Evolutionary conservation across 1,140 invertebrate species (phyloP).

Genomic region (Pseudomyrmex dendroicus): DNA sequence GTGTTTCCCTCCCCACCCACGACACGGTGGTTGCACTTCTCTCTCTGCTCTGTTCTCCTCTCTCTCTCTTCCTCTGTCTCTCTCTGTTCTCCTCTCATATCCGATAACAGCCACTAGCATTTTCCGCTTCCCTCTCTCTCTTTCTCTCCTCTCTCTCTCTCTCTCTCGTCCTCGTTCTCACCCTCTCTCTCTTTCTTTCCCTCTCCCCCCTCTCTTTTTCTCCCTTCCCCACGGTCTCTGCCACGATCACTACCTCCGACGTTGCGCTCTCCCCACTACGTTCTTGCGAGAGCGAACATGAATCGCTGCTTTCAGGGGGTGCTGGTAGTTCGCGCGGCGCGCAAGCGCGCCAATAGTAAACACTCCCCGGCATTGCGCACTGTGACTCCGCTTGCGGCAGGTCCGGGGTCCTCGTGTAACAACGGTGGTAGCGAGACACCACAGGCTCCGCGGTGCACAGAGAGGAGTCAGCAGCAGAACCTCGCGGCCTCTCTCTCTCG

Average conservation of each 20-base stretch:
- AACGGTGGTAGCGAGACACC: conserved; percentile 44
- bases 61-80: conserved; percentile 47
- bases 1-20: conserved; percentile 32
- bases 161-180: not conserved
- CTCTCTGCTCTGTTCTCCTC: conserved; percentile 18
- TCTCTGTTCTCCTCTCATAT: conserved; percentile 34
- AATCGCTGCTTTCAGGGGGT: conserved; percentile 65
- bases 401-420: conserved; percentile 77
- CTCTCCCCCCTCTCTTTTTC: conserved; percentile 22
- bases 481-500: conserved; percentile 36
- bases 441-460: conserved; percentile 32
- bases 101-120: conserved; percentile 23
- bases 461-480: conserved; percentile 11
- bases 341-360: conserved; percentile 83
- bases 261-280: conserved; percentile 26
- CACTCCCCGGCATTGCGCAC: conserved; percentile 82
- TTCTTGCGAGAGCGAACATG: conserved; percentile 42
- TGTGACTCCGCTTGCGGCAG: conserved; percentile 81
- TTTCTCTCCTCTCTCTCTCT: conserved; percentile 19
- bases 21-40: conserved; percentile 64
- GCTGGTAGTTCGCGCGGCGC: conserved; percentile 55
- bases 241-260: conserved; percentile 58
- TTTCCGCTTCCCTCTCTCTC: conserved; percentile 24
- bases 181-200: not conserved
- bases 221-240: conserved; percentile 36